phyloP scores from a whole-genome alignment of 2,797 vertebrate genomes.

The Propithecus perrieri region DNA sequence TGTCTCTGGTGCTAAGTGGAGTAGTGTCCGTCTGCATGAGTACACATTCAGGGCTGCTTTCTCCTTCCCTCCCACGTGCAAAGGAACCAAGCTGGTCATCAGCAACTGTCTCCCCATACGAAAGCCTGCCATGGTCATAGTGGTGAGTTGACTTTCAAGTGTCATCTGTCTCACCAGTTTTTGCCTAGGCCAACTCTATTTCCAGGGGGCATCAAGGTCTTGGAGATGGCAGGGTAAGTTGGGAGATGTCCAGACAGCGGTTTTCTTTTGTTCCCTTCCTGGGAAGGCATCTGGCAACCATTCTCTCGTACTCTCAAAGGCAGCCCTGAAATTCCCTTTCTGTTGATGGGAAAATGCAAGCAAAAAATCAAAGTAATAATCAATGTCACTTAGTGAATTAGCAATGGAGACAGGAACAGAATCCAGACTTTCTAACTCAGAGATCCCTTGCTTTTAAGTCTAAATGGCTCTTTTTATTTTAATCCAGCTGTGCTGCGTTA shows the following conservation, averaged over 20 bases:
- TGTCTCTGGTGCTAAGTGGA: not conserved
- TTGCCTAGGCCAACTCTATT: not conserved
- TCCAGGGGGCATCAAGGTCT: not conserved
- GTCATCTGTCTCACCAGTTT: not conserved
- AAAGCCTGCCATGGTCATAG: not conserved
- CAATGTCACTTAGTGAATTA: conserved; percentile 78
- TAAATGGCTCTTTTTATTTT: conserved; percentile 70
- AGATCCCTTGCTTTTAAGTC: conserved; percentile 71
- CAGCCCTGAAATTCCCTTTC: conserved; percentile 61
- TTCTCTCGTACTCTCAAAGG: conserved; percentile 28
- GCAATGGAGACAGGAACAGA: conserved; percentile 75
- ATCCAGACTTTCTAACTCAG: conserved; percentile 72
- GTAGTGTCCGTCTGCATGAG: not conserved
- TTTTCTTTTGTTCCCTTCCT: conserved; percentile 56
- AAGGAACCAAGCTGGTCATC: not conserved
- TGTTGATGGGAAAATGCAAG: conserved; percentile 72
- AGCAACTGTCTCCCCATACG: not conserved
- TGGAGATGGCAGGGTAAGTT: not conserved
- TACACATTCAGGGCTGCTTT: not conserved
- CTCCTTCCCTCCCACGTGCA: not conserved
- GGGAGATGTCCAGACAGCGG: not conserved
- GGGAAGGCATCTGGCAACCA: conserved; percentile 62
- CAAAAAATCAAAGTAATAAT: conserved; percentile 75
- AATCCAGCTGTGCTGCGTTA: conserved; percentile 71
- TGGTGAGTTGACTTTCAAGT: not conserved